Evolutionary conservation across 2,113 vertebrate species (phyloP), one percentile per base, ranked within the genome.

Genomic region (Scomber scombrus): DNA sequence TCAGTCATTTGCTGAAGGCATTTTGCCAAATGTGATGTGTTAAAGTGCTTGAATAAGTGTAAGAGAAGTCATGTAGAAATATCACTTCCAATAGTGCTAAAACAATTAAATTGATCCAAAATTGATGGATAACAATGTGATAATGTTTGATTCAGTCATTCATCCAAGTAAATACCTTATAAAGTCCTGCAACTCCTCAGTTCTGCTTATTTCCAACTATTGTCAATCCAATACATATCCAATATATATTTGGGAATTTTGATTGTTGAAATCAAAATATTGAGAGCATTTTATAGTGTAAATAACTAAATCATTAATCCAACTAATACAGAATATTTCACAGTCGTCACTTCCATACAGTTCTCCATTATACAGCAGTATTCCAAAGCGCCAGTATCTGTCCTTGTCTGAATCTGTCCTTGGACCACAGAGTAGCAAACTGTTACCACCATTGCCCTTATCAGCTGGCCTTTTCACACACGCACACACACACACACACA

Each of bases 401-500:
- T 50, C 89, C 83, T 85, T 84, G 71, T 78, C 71, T n/a, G 49
- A 31, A 14, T 78, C 58, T 89, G 75, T 68, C 76, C 84, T 80
- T 62, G 65, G 71, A 80, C 69, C 82, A 80, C 78, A 74, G 58
- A 13, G 81, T 69, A 63, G 71, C 66, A 78, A 71, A 81, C 74
- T 75, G 55, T 45, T 85, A 86, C 75, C 87, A 69, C 75, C n/a
- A n/a, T 11, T 62, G 68, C 55, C 63, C 85, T 88, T 89, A 91
- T 91, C 92, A 80, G 47, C 29, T 78, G 67, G 67, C 68, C 54
- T 71, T 65, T 82, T 81, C 58, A 45, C 49, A 66, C 68, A 47
- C 65, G 11, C 56, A 23, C 71, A 13, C 47, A 21, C 47, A 9
- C 26, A 34, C 26, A 11, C 19, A 43, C 26, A n/a, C n/a, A n/a